phyloP scores from a whole-genome alignment of 92 coral and sea anemone genomes.

The Paragorgia papillata region DNA sequence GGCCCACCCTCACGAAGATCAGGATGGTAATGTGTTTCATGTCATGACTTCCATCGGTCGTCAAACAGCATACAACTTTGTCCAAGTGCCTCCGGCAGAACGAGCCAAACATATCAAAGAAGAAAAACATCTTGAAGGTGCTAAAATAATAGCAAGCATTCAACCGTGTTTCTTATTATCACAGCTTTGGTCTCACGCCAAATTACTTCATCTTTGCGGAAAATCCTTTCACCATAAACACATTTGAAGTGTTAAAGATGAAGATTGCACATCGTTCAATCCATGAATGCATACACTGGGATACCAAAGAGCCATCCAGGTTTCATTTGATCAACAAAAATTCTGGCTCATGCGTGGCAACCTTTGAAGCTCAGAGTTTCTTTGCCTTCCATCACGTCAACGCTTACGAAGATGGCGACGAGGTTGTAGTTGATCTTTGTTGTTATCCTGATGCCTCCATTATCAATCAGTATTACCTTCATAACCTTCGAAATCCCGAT shows the following conservation, averaged over 20 bases:
- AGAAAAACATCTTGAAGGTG: constrained; percentile 75
- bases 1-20: constrained; percentile 94
- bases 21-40: constrained; percentile 79
- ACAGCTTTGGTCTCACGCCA: constrained; percentile 97
- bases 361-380: constrained; percentile 80
- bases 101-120: constrained; percentile 48
- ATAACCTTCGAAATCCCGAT: constrained; percentile 75
- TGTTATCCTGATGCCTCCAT: constrained; percentile 95
- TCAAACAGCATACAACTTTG: constrained; percentile 77
- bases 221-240: constrained; percentile 86
- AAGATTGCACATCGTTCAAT: constrained; percentile 78
- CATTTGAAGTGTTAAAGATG: constrained; percentile 88
- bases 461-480: constrained; percentile 85
- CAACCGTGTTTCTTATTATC: constrained; percentile 81
- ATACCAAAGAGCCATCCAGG: constrained; percentile 82
- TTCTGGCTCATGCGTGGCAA: constrained; percentile 84
- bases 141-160: constrained; percentile 67
- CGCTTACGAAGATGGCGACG: constrained; percentile 78
- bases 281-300: constrained; percentile 98
- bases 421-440: constrained; percentile 81
- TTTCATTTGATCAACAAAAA: constrained; percentile 81
- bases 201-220: constrained; percentile 95
- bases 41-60: constrained; percentile 81
- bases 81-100: constrained; percentile 66
- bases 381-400: constrained; percentile 96